Conservation (phyloP, 2,113 vertebrate genomes). For the Neotoma lepida region DNA sequence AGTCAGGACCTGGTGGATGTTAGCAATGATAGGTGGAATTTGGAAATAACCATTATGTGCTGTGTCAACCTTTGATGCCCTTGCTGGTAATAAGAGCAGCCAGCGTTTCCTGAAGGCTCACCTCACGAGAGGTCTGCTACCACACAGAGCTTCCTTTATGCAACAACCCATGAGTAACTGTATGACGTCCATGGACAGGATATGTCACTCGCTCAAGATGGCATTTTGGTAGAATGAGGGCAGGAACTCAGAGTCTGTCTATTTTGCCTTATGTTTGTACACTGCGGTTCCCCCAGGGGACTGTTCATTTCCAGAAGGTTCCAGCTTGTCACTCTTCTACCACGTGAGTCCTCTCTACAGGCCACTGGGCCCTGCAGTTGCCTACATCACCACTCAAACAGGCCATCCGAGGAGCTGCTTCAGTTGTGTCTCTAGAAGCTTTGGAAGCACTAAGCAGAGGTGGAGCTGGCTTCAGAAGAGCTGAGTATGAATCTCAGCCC, state of each 20-base stretch:
- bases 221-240: not conserved
- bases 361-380: not conserved
- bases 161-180: not conserved
- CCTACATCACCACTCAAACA: not conserved
- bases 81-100: not conserved
- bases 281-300: not conserved
- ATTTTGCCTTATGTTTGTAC: not conserved
- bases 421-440: not conserved
- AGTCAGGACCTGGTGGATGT: not conserved
- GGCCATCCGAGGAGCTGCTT: not conserved
- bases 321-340: not conserved
- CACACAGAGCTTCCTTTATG: not conserved
- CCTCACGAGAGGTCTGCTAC: too few relatives aligned
- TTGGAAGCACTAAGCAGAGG: not conserved
- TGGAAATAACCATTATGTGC: not conserved
- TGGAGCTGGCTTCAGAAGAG: not conserved
- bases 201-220: not conserved
- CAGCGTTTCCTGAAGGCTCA: not conserved
- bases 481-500: not conserved
- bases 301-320: not conserved
- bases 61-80: not conserved
- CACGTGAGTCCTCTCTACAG: too few relatives aligned
- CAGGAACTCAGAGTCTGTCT: not conserved
- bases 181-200: not conserved
- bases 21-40: not conserved